Conservation (phyloP, 1,140 invertebrate species). For the Thrips palmi region DNA sequence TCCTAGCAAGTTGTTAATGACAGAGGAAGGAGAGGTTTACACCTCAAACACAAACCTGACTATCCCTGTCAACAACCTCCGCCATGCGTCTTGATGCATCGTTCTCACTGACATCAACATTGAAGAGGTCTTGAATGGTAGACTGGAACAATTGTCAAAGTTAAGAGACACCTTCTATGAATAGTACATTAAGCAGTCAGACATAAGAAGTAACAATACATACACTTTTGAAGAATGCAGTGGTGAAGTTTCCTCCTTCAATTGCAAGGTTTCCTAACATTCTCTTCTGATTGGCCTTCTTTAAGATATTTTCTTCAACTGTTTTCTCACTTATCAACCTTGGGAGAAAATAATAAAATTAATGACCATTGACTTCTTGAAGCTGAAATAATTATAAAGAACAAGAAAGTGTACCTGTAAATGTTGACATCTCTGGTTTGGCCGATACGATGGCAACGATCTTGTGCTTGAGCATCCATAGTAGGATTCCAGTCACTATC, state of each 20-base stretch:
- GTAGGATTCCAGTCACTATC: conserved; percentile 99
- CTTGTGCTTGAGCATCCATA: conserved; percentile 99
- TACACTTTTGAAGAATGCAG: conserved; percentile 89
- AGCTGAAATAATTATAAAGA: neutral
- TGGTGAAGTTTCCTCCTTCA: conserved; percentile 97
- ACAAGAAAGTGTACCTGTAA: conserved; percentile 47
- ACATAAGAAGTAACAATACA: conserved; percentile 20
- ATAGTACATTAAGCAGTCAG: conserved; percentile 10
- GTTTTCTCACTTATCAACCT: conserved; percentile 90
- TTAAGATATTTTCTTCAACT: conserved; percentile 97
- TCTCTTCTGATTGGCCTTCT: conserved; percentile 96
- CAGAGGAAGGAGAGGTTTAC: conserved; percentile 1
- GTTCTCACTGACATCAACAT: conserved; percentile 44
- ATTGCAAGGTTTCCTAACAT: conserved; percentile 93
- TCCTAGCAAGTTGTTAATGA: neutral
- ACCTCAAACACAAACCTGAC: conserved; percentile 18
- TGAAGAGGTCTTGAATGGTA: conserved; percentile 85
- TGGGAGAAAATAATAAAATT: neutral
- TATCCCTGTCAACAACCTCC: conserved; percentile 34
- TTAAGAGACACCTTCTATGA: conserved; percentile 7
- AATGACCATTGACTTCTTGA: conserved; percentile 4
- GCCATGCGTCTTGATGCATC: conserved; percentile 41
- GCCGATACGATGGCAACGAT: conserved; percentile 95
- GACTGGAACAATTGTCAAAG: conserved; percentile 33
- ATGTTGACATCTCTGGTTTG: conserved; percentile 99